phyloP scores from a whole-genome alignment of 2,113 vertebrate genomes.

The Typhlomys cinereus region DNA sequence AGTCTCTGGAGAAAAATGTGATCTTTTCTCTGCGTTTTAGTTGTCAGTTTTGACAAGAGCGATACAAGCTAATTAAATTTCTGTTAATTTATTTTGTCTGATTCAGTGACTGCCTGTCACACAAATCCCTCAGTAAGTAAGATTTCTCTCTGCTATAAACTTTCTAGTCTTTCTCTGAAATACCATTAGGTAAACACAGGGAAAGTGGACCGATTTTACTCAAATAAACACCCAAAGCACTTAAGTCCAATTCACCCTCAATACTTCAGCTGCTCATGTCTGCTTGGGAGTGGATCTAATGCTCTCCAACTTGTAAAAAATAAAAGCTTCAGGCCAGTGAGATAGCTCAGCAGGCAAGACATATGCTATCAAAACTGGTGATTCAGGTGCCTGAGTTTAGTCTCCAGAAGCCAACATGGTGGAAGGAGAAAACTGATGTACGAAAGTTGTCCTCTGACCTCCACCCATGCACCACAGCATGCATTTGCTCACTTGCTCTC shows the following conservation, averaged over 20 bases:
- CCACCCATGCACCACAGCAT: too few relatives aligned
- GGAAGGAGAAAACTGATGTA: too few relatives aligned
- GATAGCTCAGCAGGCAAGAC: too few relatives aligned
- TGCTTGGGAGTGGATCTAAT: constrained; percentile 65
- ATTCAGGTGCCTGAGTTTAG: too few relatives aligned
- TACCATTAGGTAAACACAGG: constrained; percentile 67
- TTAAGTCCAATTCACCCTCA: constrained; percentile 79
- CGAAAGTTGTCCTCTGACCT: too few relatives aligned
- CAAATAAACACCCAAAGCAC: constrained; percentile 85
- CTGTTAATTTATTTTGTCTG: constrained; percentile 89
- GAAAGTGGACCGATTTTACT: constrained; percentile 80
- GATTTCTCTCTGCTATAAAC: constrained; percentile 73
- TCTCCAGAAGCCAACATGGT: too few relatives aligned
- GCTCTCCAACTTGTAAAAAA: constrained; percentile 60
- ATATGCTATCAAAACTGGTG: too few relatives aligned
- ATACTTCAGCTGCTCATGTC: constrained; percentile 67
- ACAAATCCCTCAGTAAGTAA: constrained; percentile 75
- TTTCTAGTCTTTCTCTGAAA: constrained; percentile 80
- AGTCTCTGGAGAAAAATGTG: constrained; percentile 79
- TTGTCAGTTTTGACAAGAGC: constrained; percentile 87
- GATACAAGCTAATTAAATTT: constrained; percentile 86
- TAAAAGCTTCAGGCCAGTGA: too few relatives aligned
- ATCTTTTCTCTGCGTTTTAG: constrained; percentile 83
- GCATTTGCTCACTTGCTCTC: too few relatives aligned
- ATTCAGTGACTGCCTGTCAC: constrained; percentile 82